Conservation (phyloP, 2,888 invertebrate species). For the Nycteola revayana region DNA sequence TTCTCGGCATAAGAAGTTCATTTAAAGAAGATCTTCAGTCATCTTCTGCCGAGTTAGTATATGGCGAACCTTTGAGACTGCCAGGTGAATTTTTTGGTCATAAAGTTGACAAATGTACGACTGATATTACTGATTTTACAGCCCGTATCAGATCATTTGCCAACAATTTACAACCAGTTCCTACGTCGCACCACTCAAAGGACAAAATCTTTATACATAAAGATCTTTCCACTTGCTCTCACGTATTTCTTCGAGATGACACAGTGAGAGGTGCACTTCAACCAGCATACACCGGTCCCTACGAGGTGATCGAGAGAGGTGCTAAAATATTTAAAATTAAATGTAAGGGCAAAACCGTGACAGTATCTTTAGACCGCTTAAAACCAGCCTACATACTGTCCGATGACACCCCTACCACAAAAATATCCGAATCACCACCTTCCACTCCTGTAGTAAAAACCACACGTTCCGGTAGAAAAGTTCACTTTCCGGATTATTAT, state of each 20-base stretch:
- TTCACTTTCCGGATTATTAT: conserved; percentile 2
- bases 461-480: conserved; percentile 1
- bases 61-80: conserved; percentile 29
- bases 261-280: conserved; percentile 22
- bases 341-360: conserved; percentile 5
- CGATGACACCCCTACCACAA: neutral
- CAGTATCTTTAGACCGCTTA: conserved; percentile 2
- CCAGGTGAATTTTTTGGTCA: conserved; percentile 33
- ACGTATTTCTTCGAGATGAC: conserved; percentile 33
- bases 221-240: conserved; percentile 19
- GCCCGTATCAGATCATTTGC: conserved; percentile 20
- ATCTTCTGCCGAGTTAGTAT: conserved; percentile 32
- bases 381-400: conserved; percentile 4
- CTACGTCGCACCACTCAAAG: conserved; percentile 20
- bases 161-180: conserved; percentile 13
- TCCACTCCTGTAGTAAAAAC: neutral
- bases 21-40: conserved; percentile 31
- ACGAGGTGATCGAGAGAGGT: conserved; percentile 22
- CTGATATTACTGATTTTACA: conserved; percentile 14
- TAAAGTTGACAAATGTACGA: neutral
- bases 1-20: conserved; percentile 24
- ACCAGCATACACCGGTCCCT: conserved; percentile 34
- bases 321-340: conserved; percentile 26
- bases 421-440: neutral
- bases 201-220: conserved; percentile 27